Conservation (phyloP, 2,113 vertebrate genomes). For the Sapayoa aenigma region DNA sequence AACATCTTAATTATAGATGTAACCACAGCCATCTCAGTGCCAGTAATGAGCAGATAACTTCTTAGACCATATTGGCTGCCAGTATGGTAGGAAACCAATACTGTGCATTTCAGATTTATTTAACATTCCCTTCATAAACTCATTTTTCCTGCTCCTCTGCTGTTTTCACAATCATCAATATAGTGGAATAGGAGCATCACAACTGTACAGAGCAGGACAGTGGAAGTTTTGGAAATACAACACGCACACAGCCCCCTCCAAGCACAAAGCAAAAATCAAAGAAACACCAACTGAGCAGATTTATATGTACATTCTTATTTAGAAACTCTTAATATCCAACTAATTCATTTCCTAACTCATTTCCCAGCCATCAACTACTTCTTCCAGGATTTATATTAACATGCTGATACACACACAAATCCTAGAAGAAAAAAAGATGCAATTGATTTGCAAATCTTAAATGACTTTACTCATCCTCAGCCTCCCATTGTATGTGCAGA, state of each 20-base stretch:
- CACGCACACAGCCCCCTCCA: neutral
- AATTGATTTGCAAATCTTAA: neutral
- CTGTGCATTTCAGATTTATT: neutral
- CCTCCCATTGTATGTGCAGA: neutral
- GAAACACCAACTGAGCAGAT: neutral
- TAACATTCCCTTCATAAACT: neutral
- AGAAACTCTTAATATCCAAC: neutral
- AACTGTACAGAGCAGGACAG: neutral
- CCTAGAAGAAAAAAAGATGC: neutral
- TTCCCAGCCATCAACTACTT: neutral
- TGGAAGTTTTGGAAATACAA: neutral
- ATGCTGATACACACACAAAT: neutral
- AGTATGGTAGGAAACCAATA: neutral
- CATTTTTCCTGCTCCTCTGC: neutral
- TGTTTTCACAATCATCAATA: neutral
- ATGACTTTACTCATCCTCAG: neutral
- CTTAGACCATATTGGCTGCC: neutral
- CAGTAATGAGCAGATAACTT: neutral
- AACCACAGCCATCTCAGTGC: neutral
- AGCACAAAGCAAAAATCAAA: neutral
- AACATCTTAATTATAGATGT: neutral
- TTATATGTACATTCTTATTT: neutral
- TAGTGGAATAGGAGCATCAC: neutral
- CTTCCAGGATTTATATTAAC: neutral
- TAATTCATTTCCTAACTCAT: neutral